Evolutionary conservation across 2,113 vertebrate genomes (phyloP).

Genomic region (Syrrhaptes paradoxus): DNA sequence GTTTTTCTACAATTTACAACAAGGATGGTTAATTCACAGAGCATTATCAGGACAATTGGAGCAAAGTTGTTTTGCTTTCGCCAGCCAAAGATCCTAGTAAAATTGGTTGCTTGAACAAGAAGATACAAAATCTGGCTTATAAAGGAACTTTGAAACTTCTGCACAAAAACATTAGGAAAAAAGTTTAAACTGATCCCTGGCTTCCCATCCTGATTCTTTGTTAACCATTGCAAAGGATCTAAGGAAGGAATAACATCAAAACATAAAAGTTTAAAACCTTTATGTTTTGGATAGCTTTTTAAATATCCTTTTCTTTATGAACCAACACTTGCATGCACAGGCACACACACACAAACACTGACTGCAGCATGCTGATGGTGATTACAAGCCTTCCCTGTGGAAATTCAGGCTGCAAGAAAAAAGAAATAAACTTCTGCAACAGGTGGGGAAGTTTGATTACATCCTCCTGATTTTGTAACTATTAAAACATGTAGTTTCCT

Average conservation of each 20-base stretch:
- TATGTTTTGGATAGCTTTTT: neutral
- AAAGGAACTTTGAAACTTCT: neutral
- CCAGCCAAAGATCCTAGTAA: neutral
- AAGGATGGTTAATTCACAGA: neutral
- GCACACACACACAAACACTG: neutral
- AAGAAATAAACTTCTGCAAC: neutral
- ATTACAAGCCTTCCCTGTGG: neutral
- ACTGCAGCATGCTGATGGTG: neutral
- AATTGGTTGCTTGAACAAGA: neutral
- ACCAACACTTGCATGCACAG: accelerated
- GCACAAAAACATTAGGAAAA: neutral
- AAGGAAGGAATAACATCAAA: neutral
- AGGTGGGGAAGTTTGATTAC: neutral
- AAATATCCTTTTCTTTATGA: neutral
- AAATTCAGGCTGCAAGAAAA: neutral
- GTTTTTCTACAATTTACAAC: neutral
- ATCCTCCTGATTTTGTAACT: neutral
- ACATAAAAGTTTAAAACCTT: neutral
- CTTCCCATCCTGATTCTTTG: neutral
- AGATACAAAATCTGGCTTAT: neutral
- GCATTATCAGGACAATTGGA: neutral
- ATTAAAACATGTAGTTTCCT: neutral
- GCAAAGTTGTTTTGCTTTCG: neutral
- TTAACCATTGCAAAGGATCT: neutral
- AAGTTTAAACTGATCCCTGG: neutral